Base-by-base conservation (phyloP, 2,797 vertebrate species). In the Enteromius radiatus region DNA sequence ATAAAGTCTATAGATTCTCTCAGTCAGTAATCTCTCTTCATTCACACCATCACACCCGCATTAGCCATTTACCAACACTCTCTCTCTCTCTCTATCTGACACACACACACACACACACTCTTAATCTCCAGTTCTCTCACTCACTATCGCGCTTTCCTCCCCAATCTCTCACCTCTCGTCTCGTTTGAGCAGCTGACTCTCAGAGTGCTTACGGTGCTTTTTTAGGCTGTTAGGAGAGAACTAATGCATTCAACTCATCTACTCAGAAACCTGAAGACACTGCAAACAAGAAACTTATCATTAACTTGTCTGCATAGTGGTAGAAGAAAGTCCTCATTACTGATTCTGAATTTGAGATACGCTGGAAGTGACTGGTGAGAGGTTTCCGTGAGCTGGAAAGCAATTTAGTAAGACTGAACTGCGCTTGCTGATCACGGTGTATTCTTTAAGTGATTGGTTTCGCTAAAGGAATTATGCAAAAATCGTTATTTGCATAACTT, bases 1-100 rank as follows among this genome's bases (percentile, higher is more conserved):
- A 84, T 82, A 73, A 84, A 63, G 70, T 86, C 81, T 81, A 81
- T 81, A 85, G 79, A 69, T 56, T 64, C 67, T 77, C 61, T 81
- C 43, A 61, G 74, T 56, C 65, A 70, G 71, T 80, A 74, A 84
- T 80, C 69, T 80, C 83, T 56, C 78, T 80, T 75, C 77, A 80
- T 78, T 84, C 78, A 75, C 52, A 63, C 67, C 68, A 76, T 70
- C 65, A 71, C 64, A 70, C 67, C 59, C 10, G 38, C 63, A 65
- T 78, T 85, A 81, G 21, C 65, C 47, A 78, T 63, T 68, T 43
- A 76, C 41, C 49, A 68, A 76, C 43, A 70, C 78, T 69, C 79
- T 63, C 54, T 36, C 64, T 36, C 64, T 61, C 68, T 26, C 56
- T 64, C 43, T 3, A 28, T 38, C 52, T 69, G 52, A 47, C 49